These are phyloP conservation scores for Sinelater perroti DNA, from an alignment of 2,888 invertebrate genomes.

Conservation along the genomic window DNA sequence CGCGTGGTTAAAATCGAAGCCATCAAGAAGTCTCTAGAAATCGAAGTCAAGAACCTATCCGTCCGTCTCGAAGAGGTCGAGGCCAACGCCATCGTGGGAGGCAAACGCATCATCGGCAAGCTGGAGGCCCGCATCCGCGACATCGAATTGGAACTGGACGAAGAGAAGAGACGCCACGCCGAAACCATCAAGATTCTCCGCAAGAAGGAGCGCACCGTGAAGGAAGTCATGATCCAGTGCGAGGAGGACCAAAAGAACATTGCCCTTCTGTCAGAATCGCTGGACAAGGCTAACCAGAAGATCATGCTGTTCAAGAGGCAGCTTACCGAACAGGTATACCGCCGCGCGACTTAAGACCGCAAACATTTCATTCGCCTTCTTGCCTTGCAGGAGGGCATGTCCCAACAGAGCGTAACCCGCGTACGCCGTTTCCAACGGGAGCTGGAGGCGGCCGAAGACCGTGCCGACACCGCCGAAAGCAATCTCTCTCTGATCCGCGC, in stretches of 20 bases:
- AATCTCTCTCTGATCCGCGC: constrained; percentile 94
- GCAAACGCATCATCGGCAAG: constrained; percentile 97
- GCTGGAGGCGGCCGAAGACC: constrained; percentile 96
- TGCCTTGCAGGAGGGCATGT: constrained; percentile 80
- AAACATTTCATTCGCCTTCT: neutral
- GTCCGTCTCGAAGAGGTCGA: constrained; percentile 95
- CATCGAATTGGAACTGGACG: constrained; percentile 92
- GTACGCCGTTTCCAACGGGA: constrained; percentile 98
- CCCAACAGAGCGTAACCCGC: constrained; percentile 91
- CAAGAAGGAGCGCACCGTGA: constrained; percentile 97
- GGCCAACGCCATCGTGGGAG: constrained; percentile 95
- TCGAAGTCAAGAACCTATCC: constrained; percentile 95
- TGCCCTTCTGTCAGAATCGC: constrained; percentile 86
- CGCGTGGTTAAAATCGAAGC: constrained; percentile 97
- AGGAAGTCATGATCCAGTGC: constrained; percentile 93
- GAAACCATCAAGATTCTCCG: constrained; percentile 97
- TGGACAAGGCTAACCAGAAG: constrained; percentile 89
- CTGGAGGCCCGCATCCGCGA: constrained; percentile 95
- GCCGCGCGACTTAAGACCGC: neutral
- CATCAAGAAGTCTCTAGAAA: constrained; percentile 96
- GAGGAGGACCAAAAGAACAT: constrained; percentile 98
- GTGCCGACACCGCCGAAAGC: constrained; percentile 94
- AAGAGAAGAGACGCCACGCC: constrained; percentile 96
- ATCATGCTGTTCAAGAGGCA: constrained; percentile 95
- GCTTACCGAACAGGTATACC: constrained; percentile 82